Evolutionary conservation across 2,797 vertebrate species (phyloP), one percentile per base, ranked within the genome.

Genomic region (Cuculus canorus): DNA sequence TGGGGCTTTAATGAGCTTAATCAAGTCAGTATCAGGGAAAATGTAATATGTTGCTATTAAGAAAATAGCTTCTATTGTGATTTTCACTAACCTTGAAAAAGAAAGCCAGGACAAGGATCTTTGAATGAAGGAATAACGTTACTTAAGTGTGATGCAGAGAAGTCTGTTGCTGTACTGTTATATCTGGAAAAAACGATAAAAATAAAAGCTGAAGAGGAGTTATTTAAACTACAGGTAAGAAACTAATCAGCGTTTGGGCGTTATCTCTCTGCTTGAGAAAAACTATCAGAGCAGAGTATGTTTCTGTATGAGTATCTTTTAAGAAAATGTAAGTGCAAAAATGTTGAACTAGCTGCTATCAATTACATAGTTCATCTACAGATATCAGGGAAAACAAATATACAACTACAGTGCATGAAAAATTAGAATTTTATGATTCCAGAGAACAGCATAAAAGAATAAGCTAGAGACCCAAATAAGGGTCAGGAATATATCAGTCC

Each of bases 391-490:
- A 32, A 78, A 85, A 94, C 76, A 15, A 5, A 0, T 10, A 30
- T 60, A 13, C 10, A 57, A 9, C 53, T 66, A 7, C 35, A 70
- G 66, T 21, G 35, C 37, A 1, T 32, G 28, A 82, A 82, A 73
- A 21, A 37, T 22, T 32, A 64, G 52, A 39, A 71, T 86, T 52
- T 32, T 39, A 14, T 63, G 35, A 53, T 65, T 69, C 53, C 47
- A 43, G 37, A 66, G 81, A 88, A 75, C 33, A 66, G 35, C 48
- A n/a, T 56, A 77, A 57, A 84, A 50, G 24, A 81, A 28, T 60
- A 83, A 92, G 54, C 41, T 88, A n/a, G 43, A 71, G 86, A 92
- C 54, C 75, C 88, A 84, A 88, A 66, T 93, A 95, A 94, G 91
- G 84, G 48, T 94, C 82, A 94, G 66, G 72, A 86, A 37, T 81